Base-by-base conservation (phyloP, 2,797 vertebrate species). In the Liasis olivaceus region DNA sequence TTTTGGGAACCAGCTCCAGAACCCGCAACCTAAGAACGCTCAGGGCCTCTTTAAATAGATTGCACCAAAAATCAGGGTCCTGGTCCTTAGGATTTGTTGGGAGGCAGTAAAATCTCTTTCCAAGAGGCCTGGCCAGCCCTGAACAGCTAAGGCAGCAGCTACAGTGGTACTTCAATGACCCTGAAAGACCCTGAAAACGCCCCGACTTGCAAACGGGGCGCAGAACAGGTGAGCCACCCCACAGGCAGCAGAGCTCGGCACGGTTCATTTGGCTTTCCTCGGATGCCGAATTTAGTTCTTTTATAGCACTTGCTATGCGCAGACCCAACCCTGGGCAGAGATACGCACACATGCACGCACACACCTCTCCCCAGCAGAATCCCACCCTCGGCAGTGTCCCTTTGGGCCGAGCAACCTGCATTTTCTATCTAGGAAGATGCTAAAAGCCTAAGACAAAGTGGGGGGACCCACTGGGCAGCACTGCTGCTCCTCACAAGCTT, bases 351-450 rank as follows among this genome's bases (percentile, higher is more conserved):
- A 63, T 62, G 1, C 1, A 26, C 26, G 60, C 62, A 1, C 11
- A 1, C 17, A 15, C 58, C 89, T 51, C 14, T 85, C 59, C 47
- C 20, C 51, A 11, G 24, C 15, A 59, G 62, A 86, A 66, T 8
- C 0, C 2, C 15, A 1, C 17, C 5, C 17, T 24, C 4, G 13
- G n/a, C 62, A 42, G 1, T 2, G 2, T 4, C 4, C 36, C 47
- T 14, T 7, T 12, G n/a, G 17, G 36, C 85, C 4, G 22, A 84
- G 60, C 60, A 1, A 22, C 15, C 11, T 2, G 60, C 24, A 51
- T 86, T 59, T 69, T 86, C 72, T 51, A 51, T 86, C 72, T 51
- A 51, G 9, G 60, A 69, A 85, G 54, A 36, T 2, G 63, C 47
- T 31, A 89, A 89, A 86, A 63, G 17, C 6, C 77, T 42, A 36